phyloP scores from a whole-genome alignment of 2,113 vertebrate genomes.

The Psittacara wagleri region DNA sequence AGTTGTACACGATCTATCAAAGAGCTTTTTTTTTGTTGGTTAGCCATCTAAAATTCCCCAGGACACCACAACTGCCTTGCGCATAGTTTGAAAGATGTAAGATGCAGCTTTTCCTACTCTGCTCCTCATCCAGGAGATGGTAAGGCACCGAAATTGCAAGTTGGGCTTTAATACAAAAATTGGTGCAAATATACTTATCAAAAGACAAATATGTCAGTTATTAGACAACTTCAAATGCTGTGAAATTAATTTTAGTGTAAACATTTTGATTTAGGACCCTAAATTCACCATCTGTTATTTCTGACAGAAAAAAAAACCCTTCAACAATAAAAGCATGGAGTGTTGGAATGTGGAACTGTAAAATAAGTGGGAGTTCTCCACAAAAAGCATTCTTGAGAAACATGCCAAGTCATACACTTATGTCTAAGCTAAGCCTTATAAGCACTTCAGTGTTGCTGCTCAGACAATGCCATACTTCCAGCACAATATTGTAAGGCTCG shows the following conservation, averaged over 20 bases:
- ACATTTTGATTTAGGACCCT: conserved; percentile 32
- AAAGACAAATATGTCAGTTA: conserved; percentile 3
- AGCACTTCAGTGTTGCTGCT: background rate
- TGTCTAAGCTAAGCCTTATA: background rate
- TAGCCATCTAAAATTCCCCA: background rate
- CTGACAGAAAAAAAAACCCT: background rate
- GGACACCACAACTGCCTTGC: background rate
- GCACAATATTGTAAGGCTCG: background rate
- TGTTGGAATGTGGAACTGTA: background rate
- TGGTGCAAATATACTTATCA: background rate
- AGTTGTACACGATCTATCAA: background rate
- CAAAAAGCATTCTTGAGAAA: background rate
- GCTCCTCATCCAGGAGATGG: background rate
- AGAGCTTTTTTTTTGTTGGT: background rate
- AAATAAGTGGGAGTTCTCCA: conserved; percentile 13
- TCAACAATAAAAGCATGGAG: conserved; percentile 14
- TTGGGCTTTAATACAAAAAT: background rate
- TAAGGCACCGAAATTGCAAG: background rate
- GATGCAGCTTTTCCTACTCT: background rate
- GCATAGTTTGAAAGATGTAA: background rate
- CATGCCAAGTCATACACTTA: background rate
- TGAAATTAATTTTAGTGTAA: conserved; percentile 29
- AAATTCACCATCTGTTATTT: conserved; percentile 51
- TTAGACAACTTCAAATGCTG: conserved; percentile 22
- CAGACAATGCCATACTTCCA: conserved; percentile 15